These are phyloP conservation scores for Habrosyne pyritoides DNA, from an alignment of 2,888 invertebrate species.

Conservation along the genomic window DNA sequence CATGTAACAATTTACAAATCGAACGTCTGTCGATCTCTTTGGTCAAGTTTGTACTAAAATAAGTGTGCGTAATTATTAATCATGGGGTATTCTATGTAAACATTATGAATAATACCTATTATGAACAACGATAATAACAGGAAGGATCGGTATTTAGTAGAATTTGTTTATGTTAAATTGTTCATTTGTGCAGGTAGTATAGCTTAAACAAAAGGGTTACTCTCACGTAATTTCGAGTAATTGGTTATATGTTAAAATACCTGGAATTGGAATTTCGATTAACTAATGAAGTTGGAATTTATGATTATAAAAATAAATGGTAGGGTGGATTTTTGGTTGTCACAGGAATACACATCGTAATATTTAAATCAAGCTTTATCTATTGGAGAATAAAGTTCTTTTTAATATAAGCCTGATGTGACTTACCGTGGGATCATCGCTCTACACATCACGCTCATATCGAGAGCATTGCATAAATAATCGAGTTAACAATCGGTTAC, in stretches of 20 bases:
- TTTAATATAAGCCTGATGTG: not conserved
- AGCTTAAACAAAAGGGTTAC: too few species aligned
- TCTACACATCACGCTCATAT: not conserved
- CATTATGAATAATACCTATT: constrained; percentile 4
- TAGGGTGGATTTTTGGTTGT: too few species aligned
- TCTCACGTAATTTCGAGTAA: too few species aligned
- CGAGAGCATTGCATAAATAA: not conserved
- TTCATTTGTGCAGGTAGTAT: not conserved
- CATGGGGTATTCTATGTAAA: constrained; percentile 6
- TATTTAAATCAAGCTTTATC: too few species aligned
- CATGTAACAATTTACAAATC: not conserved
- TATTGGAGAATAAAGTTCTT: too few species aligned
- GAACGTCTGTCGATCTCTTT: not conserved
- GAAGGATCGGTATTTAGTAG: not conserved
- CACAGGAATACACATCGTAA: too few species aligned
- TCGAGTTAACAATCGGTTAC: not conserved
- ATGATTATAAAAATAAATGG: too few species aligned
- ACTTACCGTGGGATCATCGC: not conserved
- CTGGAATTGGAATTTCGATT: not conserved
- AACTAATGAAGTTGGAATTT: not conserved
- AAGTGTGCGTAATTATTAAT: constrained; percentile 6
- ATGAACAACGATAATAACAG: not conserved
- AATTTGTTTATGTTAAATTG: not conserved
- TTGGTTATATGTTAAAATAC: too few species aligned
- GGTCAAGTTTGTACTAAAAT: constrained; percentile 1